These are phyloP conservation scores for Sialis lutaria DNA, from an alignment of 2,888 invertebrate genomes.

Conservation along the genomic window DNA sequence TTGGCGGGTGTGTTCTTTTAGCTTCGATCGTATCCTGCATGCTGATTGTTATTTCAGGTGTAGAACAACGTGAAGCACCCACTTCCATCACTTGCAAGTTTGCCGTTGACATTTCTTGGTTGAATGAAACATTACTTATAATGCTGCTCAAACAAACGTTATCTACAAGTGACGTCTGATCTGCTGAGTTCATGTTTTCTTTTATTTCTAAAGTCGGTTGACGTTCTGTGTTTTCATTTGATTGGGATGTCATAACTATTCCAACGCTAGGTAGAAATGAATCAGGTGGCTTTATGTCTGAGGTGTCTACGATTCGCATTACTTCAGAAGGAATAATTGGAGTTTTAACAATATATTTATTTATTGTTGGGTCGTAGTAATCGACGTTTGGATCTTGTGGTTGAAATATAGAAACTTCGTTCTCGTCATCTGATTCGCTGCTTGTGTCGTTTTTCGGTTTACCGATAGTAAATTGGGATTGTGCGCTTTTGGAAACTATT, in stretches of 20 bases:
- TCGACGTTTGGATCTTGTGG: conserved; percentile 17
- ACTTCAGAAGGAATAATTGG: neutral
- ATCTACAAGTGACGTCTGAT: conserved; percentile 20
- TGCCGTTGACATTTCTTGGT: conserved; percentile 10
- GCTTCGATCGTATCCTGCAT: conserved; percentile 19
- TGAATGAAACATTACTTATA: conserved; percentile 22
- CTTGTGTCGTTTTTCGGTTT: conserved; percentile 26
- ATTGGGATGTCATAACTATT: conserved; percentile 34
- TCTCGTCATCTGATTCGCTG: conserved; percentile 45
- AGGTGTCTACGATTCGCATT: too few species aligned
- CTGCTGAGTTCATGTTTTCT: conserved; percentile 22
- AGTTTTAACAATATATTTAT: conserved; percentile 13
- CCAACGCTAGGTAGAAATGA: conserved; percentile 45
- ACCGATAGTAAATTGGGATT: conserved; percentile 32
- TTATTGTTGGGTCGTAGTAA: conserved; percentile 11
- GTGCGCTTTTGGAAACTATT: conserved; percentile 2
- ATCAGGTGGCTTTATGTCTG: conserved; percentile 15
- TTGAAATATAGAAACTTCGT: conserved; percentile 36
- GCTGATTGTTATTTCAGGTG: conserved; percentile 45
- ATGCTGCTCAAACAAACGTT: conserved; percentile 24
- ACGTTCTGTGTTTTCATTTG: conserved; percentile 6
- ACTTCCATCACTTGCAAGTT: neutral
- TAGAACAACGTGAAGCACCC: conserved; percentile 24
- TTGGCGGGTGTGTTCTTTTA: conserved; percentile 31
- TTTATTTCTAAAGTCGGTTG: conserved; percentile 22